These are phyloP conservation scores for Acrobasis consociella DNA, from an alignment of 2,888 invertebrate species.

Conservation along the genomic window DNA sequence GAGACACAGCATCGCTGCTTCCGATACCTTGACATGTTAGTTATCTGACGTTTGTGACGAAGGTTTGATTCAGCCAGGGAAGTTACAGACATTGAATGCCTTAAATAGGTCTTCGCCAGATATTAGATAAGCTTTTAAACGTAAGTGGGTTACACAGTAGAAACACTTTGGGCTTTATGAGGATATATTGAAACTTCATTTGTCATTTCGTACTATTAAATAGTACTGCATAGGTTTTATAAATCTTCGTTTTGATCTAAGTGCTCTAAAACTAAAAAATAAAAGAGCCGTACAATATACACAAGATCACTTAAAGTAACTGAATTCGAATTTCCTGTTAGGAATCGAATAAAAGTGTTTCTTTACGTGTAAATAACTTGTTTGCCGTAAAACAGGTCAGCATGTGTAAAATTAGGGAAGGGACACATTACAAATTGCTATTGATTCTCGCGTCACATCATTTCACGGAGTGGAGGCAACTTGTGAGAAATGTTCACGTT, in stretches of 20 bases:
- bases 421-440: slow-evolving; percentile 25
- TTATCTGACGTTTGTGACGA: neutral
- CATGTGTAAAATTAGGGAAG: slow-evolving; percentile 18
- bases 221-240: no score
- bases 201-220: no score
- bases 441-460: slow-evolving; percentile 24
- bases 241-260: no score
- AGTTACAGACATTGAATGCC: neutral
- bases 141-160: no score
- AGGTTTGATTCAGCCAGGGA: neutral
- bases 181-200: no score
- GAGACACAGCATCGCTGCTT: slow-evolving; percentile 1
- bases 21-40: slow-evolving; percentile 28
- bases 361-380: neutral
- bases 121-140: no score
- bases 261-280: no score
- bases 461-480: slow-evolving; percentile 34
- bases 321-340: neutral
- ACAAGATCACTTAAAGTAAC: neutral
- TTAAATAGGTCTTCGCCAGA: no score
- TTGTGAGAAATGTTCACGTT: slow-evolving; percentile 38
- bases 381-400: slow-evolving; percentile 11
- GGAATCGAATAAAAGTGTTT: neutral
- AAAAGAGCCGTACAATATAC: no score
- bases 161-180: no score